Evolutionary conservation across 2,113 vertebrate species (phyloP).

Genomic region (Menura novaehollandiae): DNA sequence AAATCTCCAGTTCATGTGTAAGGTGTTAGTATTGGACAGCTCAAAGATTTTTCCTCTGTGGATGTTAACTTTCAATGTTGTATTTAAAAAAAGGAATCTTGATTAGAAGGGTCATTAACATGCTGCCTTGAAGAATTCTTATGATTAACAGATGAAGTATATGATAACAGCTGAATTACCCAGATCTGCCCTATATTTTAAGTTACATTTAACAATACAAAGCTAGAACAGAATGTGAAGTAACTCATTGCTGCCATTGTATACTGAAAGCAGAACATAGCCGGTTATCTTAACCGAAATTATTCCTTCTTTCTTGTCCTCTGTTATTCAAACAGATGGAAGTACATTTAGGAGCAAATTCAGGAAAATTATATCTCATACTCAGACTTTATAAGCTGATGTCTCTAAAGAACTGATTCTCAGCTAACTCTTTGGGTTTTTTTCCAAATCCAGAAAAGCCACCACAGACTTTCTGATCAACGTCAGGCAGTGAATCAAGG

Average conservation of each 20-base stretch:
- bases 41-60: background rate
- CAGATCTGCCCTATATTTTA: background rate
- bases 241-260: background rate
- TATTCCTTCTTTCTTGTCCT: background rate
- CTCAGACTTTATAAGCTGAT: background rate
- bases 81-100: background rate
- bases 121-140: background rate
- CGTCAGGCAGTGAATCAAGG: conserved; percentile 75
- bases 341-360: background rate
- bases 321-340: background rate
- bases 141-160: background rate
- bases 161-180: background rate
- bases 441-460: conserved; percentile 55
- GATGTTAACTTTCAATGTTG: background rate
- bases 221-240: background rate
- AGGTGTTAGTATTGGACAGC: background rate
- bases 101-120: background rate
- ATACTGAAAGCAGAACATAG: background rate
- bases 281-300: background rate
- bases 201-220: background rate
- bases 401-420: background rate
- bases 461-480: conserved; percentile 81
- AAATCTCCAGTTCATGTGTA: background rate
- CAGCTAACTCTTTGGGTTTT: background rate
- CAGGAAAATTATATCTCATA: background rate